These are phyloP conservation scores for Globia sparganii DNA, from an alignment of 2,888 invertebrate genomes.

Conservation along the genomic window DNA sequence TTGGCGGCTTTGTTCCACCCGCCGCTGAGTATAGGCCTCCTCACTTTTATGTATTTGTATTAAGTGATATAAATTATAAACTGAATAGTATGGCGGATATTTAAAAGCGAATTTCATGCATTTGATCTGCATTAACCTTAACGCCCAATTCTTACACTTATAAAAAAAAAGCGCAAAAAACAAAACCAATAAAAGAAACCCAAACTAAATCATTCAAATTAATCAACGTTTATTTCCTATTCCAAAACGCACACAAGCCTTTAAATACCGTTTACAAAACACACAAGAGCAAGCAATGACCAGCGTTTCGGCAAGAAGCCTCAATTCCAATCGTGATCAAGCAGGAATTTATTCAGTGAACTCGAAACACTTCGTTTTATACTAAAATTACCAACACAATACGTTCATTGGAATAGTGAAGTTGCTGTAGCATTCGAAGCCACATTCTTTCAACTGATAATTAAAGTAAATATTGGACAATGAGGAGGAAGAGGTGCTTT, in stretches of 20 bases:
- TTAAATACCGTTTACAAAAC: slow-evolving; percentile 45
- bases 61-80: too few relatives aligned
- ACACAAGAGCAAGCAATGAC: slow-evolving; percentile 59
- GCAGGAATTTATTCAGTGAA: slow-evolving; percentile 65
- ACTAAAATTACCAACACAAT: slow-evolving; percentile 60
- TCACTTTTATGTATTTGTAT: background rate
- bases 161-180: background rate
- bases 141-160: background rate
- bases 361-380: slow-evolving; percentile 62
- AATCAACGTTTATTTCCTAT: slow-evolving; percentile 9
- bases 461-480: slow-evolving; percentile 58
- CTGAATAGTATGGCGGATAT: too few relatives aligned
- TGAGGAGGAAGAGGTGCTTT: slow-evolving; percentile 24
- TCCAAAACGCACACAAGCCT: slow-evolving; percentile 7
- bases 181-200: background rate
- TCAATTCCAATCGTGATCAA: slow-evolving; percentile 61
- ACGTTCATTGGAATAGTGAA: slow-evolving; percentile 44
- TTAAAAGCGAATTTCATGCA: background rate
- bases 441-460: slow-evolving; percentile 61
- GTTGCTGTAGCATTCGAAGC: slow-evolving; percentile 32
- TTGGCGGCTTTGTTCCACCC: background rate
- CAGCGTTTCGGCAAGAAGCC: slow-evolving; percentile 56
- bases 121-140: background rate
- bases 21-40: background rate
- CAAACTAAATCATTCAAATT: slow-evolving; percentile 23